phyloP scores from a whole-genome alignment of 2,888 invertebrate genomes.

The Meloe dianella region DNA sequence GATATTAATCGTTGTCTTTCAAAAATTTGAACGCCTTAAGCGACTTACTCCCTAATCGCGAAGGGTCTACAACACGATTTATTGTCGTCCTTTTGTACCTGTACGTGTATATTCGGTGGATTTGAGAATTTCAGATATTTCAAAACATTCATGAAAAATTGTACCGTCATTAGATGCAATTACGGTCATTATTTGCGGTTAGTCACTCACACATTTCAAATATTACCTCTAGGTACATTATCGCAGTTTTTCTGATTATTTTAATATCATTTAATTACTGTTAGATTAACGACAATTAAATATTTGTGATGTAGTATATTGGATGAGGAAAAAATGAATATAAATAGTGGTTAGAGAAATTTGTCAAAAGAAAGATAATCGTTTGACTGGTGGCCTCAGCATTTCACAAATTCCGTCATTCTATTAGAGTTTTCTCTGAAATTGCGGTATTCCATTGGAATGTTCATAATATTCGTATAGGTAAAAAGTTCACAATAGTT shows the following conservation, averaged over 20 bases:
- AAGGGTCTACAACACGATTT: not conserved
- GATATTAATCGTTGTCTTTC: not conserved
- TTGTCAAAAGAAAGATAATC: not conserved
- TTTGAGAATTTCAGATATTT: not conserved
- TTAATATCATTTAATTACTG: too few relatives aligned
- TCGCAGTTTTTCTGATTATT: too few relatives aligned
- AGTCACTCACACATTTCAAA: too few relatives aligned
- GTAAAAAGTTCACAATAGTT: not conserved
- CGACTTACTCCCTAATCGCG: not conserved
- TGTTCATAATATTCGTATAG: not conserved
- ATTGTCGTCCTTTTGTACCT: not conserved
- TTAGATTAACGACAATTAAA: too few relatives aligned
- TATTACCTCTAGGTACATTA: too few relatives aligned
- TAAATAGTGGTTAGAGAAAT: not conserved
- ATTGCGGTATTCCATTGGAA: slow-evolving; percentile 6
- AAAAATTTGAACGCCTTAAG: not conserved
- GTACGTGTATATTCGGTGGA: not conserved
- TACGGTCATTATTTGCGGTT: not conserved
- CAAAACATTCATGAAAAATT: not conserved
- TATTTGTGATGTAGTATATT: too few relatives aligned
- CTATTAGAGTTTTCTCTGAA: not conserved
- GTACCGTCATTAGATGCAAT: not conserved
- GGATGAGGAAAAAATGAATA: too few relatives aligned
- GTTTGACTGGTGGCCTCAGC: not conserved
- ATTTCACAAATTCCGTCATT: not conserved